Evolutionary conservation across 2,888 invertebrate species (phyloP).

Genomic region (Drosophila engyochracea): DNA sequence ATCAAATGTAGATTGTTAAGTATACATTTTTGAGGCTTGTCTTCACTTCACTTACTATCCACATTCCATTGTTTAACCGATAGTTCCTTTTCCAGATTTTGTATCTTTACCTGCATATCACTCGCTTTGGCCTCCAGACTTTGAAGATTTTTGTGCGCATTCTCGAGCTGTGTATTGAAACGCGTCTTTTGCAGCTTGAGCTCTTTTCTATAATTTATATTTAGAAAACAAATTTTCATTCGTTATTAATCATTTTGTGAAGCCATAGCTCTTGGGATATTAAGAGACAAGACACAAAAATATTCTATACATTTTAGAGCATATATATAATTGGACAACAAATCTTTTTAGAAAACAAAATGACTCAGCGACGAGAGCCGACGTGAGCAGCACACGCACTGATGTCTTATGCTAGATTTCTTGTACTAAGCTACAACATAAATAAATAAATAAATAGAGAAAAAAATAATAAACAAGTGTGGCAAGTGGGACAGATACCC

Average conservation of each 20-base stretch:
- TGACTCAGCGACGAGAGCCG: conserved; percentile 55
- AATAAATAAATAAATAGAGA: conserved; percentile 24
- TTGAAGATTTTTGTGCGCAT: conserved; percentile 83
- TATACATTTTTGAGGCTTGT: neutral
- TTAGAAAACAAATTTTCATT: neutral
- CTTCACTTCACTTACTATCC: conserved; percentile 81
- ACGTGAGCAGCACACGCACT: conserved; percentile 59
- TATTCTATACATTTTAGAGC: conserved; percentile 13
- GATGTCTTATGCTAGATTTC: conserved; percentile 32
- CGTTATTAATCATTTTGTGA: neutral
- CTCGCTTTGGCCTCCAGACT: conserved; percentile 82
- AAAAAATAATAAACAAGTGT: conserved; percentile 16
- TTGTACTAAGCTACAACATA: conserved; percentile 13
- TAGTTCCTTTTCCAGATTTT: conserved; percentile 83
- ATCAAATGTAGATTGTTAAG: too few species aligned
- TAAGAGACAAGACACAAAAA: conserved; percentile 39
- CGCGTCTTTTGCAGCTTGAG: conserved; percentile 82
- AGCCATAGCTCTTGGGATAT: conserved; percentile 31
- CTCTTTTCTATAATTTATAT: conserved; percentile 81
- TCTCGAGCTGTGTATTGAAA: conserved; percentile 83
- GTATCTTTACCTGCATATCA: conserved; percentile 84
- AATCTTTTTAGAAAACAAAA: conserved; percentile 48
- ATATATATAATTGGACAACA: conserved; percentile 49
- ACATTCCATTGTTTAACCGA: conserved; percentile 85
- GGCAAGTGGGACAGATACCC: neutral